Conservation (phyloP, 2,888 invertebrate genomes). For the Gastracanthus pulcherrimus region DNA sequence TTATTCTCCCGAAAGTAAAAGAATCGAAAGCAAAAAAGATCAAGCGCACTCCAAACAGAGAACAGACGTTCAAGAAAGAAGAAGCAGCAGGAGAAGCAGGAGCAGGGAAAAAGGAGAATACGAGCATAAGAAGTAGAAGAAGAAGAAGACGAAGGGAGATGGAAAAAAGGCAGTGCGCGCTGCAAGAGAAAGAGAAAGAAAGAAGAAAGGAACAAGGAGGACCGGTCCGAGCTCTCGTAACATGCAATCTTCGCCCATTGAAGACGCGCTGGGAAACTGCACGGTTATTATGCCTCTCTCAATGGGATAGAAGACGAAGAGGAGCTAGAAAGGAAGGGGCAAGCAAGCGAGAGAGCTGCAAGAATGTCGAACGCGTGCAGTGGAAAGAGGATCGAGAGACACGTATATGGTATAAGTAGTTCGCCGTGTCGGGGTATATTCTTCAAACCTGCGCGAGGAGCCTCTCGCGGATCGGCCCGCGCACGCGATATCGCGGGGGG, state of each 20-base stretch:
- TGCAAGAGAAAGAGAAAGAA: constrained; percentile 61
- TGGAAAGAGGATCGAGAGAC: constrained; percentile 32
- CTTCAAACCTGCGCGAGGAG: constrained; percentile 26
- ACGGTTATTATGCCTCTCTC: constrained; percentile 75
- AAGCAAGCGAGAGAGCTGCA: constrained; percentile 35
- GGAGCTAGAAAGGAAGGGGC: constrained; percentile 12
- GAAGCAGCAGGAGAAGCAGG: constrained; percentile 14
- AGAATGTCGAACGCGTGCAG: constrained; percentile 40
- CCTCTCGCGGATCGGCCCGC: constrained; percentile 42
- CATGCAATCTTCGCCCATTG: constrained; percentile 77
- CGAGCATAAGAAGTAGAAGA: not conserved
- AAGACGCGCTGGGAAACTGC: constrained; percentile 77
- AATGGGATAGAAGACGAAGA: constrained; percentile 70
- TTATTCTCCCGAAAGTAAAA: not conserved
- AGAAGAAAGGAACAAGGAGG: constrained; percentile 62
- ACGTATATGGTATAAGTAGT: not conserved
- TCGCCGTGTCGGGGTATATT: constrained; percentile 3
- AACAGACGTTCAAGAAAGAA: not conserved
- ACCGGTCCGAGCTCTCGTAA: constrained; percentile 72
- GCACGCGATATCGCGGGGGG: constrained; percentile 24
- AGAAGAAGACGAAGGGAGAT: not conserved
- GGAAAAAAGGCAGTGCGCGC: constrained; percentile 29
- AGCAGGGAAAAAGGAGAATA: not conserved
- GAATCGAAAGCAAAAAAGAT: too few relatives aligned
- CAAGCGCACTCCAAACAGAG: not conserved